Evolutionary conservation across 2,113 vertebrate species (phyloP), one percentile per base, ranked within the genome.

Genomic region (Crotophaga sulcirostris): DNA sequence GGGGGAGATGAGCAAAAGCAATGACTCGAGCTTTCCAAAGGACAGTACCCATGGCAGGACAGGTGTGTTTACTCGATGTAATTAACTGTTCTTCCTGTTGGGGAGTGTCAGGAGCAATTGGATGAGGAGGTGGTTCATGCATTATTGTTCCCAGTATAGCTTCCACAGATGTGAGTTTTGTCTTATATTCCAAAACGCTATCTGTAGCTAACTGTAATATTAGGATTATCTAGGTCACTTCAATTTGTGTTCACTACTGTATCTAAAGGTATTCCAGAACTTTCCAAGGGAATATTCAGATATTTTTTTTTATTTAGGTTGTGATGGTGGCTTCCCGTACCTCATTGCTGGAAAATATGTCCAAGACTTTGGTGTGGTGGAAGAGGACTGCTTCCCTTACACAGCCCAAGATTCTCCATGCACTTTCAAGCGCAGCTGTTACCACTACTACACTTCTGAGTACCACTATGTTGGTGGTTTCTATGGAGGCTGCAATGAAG

Each of bases 381-480:
- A 99, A 26, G 99, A 99, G 93, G 94, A 95, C 0, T 99, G 99
- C 92, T 99, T 98, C 62, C 99, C 99, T 2, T 99, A 99, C 84
- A 93, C 85, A 4, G 99, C 49, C 13, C 62, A 31, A 1, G 96
- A 99, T 87, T 93, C 98, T 13, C 98, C 98, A 0, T 99, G 99
- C 89, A 78, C 45, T 12, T 47, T 98, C 34, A 98, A 98, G 47
- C 56, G 93, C 13, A 95, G 96, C 52, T 99, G 99, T 76, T 52
- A 95, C 13, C 98, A 96, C 33, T 97, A 98, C 79, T 99, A 99
- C 67, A 24, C 98, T 0, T 98, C 99, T 0, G 97, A 99, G 20
- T 99, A 99, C 96, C 93, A 97, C 94, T 99, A 99, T 5, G 99
- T 99, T 2, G 99, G 99, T 7, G 99, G 99, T 1, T 99, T 99